A percentile compares a stretch with the other conserved stretches of the same genome.
phyloP scores from a whole-genome alignment of 2,888 invertebrate species.

The Cantharis flavilabris region DNA sequence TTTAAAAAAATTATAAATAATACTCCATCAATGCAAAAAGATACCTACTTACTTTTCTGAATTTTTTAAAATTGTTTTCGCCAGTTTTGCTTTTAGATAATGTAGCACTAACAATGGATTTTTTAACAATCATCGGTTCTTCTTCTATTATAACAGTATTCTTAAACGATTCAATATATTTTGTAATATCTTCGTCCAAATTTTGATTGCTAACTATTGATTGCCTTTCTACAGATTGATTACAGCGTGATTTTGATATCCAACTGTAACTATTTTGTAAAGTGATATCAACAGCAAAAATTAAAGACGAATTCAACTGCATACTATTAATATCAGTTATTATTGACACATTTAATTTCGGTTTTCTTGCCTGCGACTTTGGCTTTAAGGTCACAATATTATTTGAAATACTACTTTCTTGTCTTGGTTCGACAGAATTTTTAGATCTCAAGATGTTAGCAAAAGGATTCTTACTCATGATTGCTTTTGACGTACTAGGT shows the following conservation, averaged over 20 bases:
- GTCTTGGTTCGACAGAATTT: neutral
- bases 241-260: conserved; percentile 8
- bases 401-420: neutral
- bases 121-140: conserved; percentile 20
- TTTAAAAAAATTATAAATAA: neutral
- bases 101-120: neutral
- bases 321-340: neutral
- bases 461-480: neutral
- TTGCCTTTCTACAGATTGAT: neutral
- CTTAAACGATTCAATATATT: conserved; percentile 39
- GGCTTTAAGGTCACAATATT: neutral
- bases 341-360: neutral
- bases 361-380: neutral
- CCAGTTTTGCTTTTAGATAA: neutral
- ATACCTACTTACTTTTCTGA: neutral
- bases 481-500: neutral
- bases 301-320: conserved; percentile 8
- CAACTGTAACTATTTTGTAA: conserved; percentile 19
- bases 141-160: conserved; percentile 37
- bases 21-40: neutral
- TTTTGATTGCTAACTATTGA: conserved; percentile 16
- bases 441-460: neutral
- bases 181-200: conserved; percentile 31
- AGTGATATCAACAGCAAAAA: conserved; percentile 9
- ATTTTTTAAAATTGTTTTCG: conserved; percentile 11